Percentiles rank a stretch among this genome's conserved stretches.
Evolutionary conservation across 2,888 invertebrate species (phyloP).

Genomic region (Orthosia cruda): DNA sequence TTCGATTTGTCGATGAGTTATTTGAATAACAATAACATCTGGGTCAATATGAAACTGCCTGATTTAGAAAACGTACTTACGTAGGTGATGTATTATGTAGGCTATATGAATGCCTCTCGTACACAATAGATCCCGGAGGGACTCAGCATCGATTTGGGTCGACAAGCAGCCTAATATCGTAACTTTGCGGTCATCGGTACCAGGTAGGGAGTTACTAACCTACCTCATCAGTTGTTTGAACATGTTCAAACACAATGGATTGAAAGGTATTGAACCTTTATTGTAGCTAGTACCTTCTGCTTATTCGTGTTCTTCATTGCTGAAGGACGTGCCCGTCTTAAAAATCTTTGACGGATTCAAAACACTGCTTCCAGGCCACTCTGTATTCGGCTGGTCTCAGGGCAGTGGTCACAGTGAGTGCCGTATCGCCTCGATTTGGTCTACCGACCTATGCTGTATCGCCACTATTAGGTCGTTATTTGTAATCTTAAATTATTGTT

Average conservation of each 20-base stretch:
- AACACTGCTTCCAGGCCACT: no score
- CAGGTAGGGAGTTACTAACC: not conserved
- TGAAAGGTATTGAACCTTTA: constrained; percentile 1
- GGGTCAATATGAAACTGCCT: not conserved
- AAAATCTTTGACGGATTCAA: no score
- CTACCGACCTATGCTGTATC: no score
- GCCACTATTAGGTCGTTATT: no score
- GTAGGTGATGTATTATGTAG: not conserved
- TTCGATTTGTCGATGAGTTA: no score
- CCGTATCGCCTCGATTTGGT: no score
- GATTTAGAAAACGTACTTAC: not conserved
- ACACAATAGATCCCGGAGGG: constrained; percentile 20
- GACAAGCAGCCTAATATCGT: constrained; percentile 5
- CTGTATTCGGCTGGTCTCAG: no score
- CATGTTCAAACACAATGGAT: constrained; percentile 7
- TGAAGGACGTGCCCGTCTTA: no score
- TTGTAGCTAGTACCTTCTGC: not conserved
- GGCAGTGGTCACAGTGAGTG: no score
- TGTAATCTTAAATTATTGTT: no score
- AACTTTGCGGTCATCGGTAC: constrained; percentile 27
- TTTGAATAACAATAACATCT: no score
- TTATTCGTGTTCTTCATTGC: no score
- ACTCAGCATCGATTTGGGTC: constrained; percentile 18
- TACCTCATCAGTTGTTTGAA: constrained; percentile 20
- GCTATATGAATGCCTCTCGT: not conserved